Evolutionary conservation across 2,113 vertebrate species (phyloP).

Genomic region (Pungitius pungitius): DNA sequence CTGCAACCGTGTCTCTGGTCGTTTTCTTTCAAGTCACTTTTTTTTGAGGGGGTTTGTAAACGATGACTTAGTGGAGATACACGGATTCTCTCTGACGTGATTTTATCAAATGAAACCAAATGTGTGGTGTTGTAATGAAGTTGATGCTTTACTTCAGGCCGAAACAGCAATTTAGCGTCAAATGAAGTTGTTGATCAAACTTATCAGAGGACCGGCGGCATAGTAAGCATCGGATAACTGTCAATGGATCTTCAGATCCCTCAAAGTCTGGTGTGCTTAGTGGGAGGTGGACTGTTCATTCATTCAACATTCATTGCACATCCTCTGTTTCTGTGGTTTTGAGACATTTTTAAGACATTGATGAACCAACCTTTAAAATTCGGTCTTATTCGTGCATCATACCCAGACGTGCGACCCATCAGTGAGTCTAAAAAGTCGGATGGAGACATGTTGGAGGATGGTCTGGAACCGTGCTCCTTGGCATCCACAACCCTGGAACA

Average conservation of each 20-base stretch:
- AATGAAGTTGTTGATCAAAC: constrained; percentile 46
- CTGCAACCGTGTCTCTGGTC: constrained; percentile 22
- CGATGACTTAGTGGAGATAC: constrained; percentile 11
- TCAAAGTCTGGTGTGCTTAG: constrained; percentile 20
- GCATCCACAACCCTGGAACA: constrained; percentile 85
- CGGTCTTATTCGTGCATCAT: constrained; percentile 97
- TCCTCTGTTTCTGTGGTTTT: neutral
- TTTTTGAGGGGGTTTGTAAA: neutral
- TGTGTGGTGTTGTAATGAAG: constrained; percentile 1
- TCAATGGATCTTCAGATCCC: constrained; percentile 31
- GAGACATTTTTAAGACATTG: neutral
- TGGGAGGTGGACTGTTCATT: neutral
- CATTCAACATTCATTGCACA: neutral
- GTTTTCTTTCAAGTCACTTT: constrained; percentile 7
- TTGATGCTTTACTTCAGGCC: constrained; percentile 29
- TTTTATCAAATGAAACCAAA: constrained; percentile 22
- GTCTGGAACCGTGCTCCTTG: constrained; percentile 95
- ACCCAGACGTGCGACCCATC: constrained; percentile 97
- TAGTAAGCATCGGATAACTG: constrained; percentile 37
- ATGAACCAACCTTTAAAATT: constrained; percentile 96
- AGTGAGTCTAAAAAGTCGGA: constrained; percentile 99
- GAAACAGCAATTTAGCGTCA: constrained; percentile 33
- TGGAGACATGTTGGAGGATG: constrained; percentile 92
- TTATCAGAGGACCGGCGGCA: constrained; percentile 30
- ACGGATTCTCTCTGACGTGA: neutral